Evolutionary conservation across 2,888 invertebrate genomes (phyloP).

Genomic region (Platypus cylindrus): DNA sequence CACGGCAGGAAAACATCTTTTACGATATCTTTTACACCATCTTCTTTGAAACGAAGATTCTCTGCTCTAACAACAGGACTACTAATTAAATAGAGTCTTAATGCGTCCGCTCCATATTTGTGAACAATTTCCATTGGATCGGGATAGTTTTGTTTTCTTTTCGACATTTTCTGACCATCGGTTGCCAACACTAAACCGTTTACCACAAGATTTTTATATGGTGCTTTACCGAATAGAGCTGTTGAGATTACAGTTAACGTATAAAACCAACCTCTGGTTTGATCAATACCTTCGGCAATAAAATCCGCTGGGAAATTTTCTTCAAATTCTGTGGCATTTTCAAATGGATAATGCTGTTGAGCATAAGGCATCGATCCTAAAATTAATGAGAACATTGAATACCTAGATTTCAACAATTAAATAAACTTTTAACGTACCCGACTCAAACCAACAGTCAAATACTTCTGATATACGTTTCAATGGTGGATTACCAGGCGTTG

Average conservation of each 20-base stretch:
- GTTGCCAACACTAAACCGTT: constrained; percentile 92
- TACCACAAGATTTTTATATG: constrained; percentile 94
- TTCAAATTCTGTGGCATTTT: constrained; percentile 76
- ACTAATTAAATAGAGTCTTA: constrained; percentile 90
- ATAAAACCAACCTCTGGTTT: constrained; percentile 97
- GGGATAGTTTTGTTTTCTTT: constrained; percentile 96
- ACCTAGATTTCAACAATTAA: neutral
- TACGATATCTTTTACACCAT: constrained; percentile 89
- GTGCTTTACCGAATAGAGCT: constrained; percentile 87
- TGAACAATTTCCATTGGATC: constrained; percentile 84
- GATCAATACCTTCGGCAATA: constrained; percentile 98
- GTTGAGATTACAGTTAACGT: constrained; percentile 95
- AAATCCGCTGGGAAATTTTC: constrained; percentile 95
- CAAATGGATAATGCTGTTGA: constrained; percentile 92
- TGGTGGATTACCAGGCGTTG: constrained; percentile 62
- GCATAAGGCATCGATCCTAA: constrained; percentile 93
- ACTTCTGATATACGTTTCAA: constrained; percentile 82
- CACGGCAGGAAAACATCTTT: constrained; percentile 98
- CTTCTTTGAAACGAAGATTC: constrained; percentile 91
- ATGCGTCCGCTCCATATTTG: constrained; percentile 94
- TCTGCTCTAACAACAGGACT: constrained; percentile 97
- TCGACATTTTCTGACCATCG: constrained; percentile 99
- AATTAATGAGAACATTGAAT: neutral
- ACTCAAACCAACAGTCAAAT: constrained; percentile 99
- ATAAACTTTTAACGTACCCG: constrained; percentile 36